Percentiles rank a stretch among this genome's conserved stretches.
These are phyloP conservation scores for Euwallacea similis DNA, from an alignment of 1,140 invertebrate genomes.

Conservation along the genomic window DNA sequence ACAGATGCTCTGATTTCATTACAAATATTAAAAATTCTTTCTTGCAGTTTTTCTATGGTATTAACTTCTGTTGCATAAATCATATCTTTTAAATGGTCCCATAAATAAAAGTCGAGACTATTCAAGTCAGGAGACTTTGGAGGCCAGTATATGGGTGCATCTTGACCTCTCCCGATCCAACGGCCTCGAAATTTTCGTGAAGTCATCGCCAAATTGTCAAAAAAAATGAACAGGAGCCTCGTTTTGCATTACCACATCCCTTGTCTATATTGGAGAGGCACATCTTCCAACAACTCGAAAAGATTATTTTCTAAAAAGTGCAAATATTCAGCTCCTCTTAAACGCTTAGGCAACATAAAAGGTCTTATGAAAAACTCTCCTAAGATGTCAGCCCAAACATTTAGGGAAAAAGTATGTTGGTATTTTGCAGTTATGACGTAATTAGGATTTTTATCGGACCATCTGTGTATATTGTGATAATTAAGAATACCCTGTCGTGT, in stretches of 20 bases:
- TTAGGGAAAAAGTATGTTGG: not conserved
- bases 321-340: not conserved
- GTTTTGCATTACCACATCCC: not conserved
- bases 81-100: not conserved
- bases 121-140: not conserved
- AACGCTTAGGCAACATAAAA: not conserved
- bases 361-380: not conserved
- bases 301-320: not conserved
- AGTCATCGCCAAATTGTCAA: not conserved
- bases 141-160: not conserved
- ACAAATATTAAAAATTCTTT: too few species aligned
- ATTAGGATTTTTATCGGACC: constrained; percentile 9
- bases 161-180: not conserved
- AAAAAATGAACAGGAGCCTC: not conserved
- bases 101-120: not conserved
- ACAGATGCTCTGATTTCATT: too few species aligned
- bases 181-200: not conserved
- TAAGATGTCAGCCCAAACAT: not conserved
- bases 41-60: too few species aligned
- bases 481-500: not conserved
- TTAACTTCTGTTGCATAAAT: not conserved
- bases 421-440: not conserved
- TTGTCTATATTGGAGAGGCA: not conserved
- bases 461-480: not conserved
- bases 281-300: not conserved